These are phyloP conservation scores for Eudyptes chrysolophus DNA, from an alignment of 2,113 vertebrate species.

Conservation along the genomic window DNA sequence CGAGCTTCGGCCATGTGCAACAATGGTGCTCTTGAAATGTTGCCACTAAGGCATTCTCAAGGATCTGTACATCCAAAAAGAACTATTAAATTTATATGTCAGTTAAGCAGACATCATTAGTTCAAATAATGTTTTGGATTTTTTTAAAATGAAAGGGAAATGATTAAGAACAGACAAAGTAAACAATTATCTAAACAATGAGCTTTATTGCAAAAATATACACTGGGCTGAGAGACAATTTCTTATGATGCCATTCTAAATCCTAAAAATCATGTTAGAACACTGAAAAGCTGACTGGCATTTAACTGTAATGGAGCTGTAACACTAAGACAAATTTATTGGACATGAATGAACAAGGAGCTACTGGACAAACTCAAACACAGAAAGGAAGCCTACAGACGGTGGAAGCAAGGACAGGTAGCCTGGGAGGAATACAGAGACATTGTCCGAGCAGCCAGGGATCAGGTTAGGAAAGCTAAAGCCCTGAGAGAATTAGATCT, in stretches of 20 bases:
- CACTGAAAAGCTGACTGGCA: not conserved
- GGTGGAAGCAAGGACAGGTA: no score
- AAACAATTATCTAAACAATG: not conserved
- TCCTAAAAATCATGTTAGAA: not conserved
- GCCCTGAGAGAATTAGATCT: no score
- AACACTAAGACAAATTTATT: not conserved
- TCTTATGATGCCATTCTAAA: not conserved
- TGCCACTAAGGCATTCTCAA: not conserved
- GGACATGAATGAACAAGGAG: no score
- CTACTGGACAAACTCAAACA: no score
- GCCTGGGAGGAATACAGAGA: no score
- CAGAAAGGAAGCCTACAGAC: no score
- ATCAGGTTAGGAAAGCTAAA: no score
- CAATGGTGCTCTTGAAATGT: not conserved
- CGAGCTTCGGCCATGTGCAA: fast-evolving
- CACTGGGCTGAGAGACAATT: not conserved
- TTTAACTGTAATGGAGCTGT: not conserved
- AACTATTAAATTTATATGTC: not conserved
- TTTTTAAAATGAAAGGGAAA: not conserved
- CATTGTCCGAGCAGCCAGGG: no score
- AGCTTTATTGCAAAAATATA: not conserved
- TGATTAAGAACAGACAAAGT: not conserved
- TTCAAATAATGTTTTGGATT: not conserved
- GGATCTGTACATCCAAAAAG: not conserved
- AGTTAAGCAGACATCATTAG: not conserved